Evolutionary conservation across 2,797 vertebrate species (phyloP).

Genomic region (Gorsachius magnificus): DNA sequence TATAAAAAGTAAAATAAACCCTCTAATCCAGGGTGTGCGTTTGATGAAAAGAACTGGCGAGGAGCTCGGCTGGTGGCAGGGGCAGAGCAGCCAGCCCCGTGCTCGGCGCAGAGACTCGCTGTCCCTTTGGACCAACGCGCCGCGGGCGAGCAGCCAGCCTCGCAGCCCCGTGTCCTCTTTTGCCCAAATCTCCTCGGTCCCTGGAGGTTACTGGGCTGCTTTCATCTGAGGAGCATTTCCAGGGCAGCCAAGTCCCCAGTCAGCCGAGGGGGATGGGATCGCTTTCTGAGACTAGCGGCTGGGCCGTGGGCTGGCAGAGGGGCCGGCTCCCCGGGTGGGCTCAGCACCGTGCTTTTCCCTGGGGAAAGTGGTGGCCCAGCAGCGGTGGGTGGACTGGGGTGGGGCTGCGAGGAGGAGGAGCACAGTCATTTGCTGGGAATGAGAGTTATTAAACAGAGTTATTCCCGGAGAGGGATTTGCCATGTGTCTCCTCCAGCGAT

Average conservation of each 20-base stretch:
- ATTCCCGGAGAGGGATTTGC: background rate
- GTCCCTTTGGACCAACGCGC: rapidly evolving
- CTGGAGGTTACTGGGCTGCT: background rate
- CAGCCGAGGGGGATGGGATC: background rate
- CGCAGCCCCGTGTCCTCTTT: background rate
- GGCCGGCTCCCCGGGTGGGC: background rate
- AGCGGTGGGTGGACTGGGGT: background rate
- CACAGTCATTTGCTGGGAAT: background rate
- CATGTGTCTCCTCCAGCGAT: background rate
- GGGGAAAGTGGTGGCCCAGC: background rate
- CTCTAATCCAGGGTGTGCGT: rapidly evolving
- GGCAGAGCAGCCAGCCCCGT: background rate
- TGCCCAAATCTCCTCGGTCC: background rate
- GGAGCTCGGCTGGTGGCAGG: background rate
- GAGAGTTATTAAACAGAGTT: background rate
- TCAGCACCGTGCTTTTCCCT: background rate
- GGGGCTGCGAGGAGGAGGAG: background rate
- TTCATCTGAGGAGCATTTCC: background rate
- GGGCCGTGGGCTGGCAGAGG: background rate
- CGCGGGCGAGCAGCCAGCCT: background rate
- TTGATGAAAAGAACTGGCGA: rapidly evolving
- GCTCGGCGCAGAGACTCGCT: background rate
- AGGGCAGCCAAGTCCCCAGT: background rate
- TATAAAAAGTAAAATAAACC: background rate
- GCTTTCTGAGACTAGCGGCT: background rate